Base-by-base conservation (phyloP, 2,113 vertebrate species). In the Gambusia affinis region DNA sequence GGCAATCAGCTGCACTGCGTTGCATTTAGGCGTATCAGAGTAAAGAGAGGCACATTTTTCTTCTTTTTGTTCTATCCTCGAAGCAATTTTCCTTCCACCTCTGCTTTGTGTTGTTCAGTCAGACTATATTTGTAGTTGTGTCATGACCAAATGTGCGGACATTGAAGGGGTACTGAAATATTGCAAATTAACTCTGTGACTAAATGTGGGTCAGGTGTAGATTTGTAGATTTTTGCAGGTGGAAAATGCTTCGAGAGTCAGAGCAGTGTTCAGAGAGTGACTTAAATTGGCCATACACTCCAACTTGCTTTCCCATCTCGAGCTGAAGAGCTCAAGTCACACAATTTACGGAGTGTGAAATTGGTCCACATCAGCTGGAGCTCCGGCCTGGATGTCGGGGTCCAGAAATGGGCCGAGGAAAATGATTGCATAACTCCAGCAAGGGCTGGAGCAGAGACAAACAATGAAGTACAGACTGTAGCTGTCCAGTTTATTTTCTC, bases 271-370 rank as follows among this genome's bases (percentile, higher is more conserved):
- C 51, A 57, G 22, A 57, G 24, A 57, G 51, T 3, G 22, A 24
- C 17, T 57, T 57, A n/a, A 57, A 57, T 57, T 57, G 24, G 24
- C 51, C 51, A 57, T 72, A 73, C 70, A 82, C 72, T 63, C 15
- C 28, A 12, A 35, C 3, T 39, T 44, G 37, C 27, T 15, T 31
- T 60, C 24, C 75, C 19, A 35, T 64, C 28, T 64, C 73, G 47
- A 72, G 51, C 65, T 83, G 28, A 79, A 74, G 60, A 82, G 33
- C 62, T 70, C 27, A 68, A 60, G 73, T 87, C 88, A 62, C 87
- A 71, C 83, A 90, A 88, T 75, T 60, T 47, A 30, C 67, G 47
- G 19, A 57, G 65, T 77, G 66, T 87, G 83, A 79, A 87, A 83
- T 65, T 79, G 79, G 73, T 67, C 64, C 42, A 15, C 81, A 77